Evolutionary conservation across 1,140 invertebrate genomes (phyloP).

Genomic region (Conus betulinus): DNA sequence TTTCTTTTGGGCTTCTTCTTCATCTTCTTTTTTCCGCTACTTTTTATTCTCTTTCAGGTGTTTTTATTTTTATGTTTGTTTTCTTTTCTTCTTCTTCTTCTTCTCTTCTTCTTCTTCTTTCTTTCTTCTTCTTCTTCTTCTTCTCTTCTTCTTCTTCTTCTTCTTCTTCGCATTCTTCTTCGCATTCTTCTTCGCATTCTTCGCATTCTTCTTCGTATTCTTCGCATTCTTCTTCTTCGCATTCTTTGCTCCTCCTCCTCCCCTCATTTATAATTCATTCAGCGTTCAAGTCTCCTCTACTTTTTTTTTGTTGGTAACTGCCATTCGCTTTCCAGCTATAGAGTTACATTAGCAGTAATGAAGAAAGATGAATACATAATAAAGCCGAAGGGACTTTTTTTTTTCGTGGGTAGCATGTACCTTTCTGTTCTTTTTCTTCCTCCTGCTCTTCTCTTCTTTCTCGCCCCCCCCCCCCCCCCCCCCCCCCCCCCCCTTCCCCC

Average conservation of each 20-base stretch:
- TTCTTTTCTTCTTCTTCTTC: neutral
- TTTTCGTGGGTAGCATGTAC: no score
- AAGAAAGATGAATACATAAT: no score
- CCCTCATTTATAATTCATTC: neutral
- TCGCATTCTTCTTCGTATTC: neutral
- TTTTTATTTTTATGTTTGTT: neutral
- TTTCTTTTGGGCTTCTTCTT: no score
- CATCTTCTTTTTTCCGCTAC: no score
- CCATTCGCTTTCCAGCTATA: no score
- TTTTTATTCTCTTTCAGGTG: neutral
- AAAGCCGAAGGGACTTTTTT: no score
- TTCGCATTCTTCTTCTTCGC: neutral
- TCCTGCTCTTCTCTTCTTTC: neutral
- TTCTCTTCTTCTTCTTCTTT: neutral
- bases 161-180: neutral
- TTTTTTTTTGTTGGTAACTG: no score
- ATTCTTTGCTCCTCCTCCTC: slow-evolving; percentile 9
- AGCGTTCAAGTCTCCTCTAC: no score
- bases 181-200: no score
- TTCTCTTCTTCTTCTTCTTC: neutral
- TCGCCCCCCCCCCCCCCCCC: neutral
- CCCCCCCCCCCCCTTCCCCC: neutral
- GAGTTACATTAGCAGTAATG: no score
- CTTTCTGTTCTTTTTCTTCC: neutral
- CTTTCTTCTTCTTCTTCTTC: neutral